Evolutionary conservation across 2,888 invertebrate genomes (phyloP), one percentile per base, ranked within the genome.

Genomic region (Ferrisia virgata): DNA sequence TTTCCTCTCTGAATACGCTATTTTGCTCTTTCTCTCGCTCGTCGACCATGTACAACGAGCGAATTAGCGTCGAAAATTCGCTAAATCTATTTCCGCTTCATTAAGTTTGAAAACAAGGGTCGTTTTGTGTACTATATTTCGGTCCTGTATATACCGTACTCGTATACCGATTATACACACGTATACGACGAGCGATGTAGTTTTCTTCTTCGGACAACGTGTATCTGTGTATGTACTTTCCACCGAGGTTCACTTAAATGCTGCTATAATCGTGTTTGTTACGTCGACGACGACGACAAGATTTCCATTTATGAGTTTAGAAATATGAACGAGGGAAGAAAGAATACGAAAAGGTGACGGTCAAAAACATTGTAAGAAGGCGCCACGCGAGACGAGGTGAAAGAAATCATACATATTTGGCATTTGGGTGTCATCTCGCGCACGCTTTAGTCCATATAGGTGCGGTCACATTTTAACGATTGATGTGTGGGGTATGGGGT

Each of bases 61-160:
- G 72, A 72, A 72, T 72, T 72, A 72, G 72, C 72, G 72, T 72
- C 33, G 33, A 72, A 72, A 72, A 72, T 72, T 72, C 72, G 72
- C 72, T 72, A 72, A 72, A 72, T 72, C 72, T 72, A 72, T 36
- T 72, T 72, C 33, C 72, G 72, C 72, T 72, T 72, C 72, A 72
- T 72, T 72, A 72, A 31, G 33, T 72, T 33, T 25, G 33, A 72
- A 72, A 72, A 72, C 72, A 72, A 72, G 72, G 72, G 72, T 72
- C 33, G 33, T 72, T 72, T 72, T 72, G 64, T 33, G 72, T 33
- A n/a, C n/a, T n/a, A 64, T 28, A 64, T 64, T 64, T 64, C 8
- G 33, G 72, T n/a, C 72, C 15, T n/a, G 58, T 64, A 28, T 64
- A 64, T 64, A 47, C 47, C 3, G 43, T 43, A 47, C 47, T n/a